Percentiles rank a stretch among this genome's conserved stretches.
Evolutionary conservation across 2,797 vertebrate species (phyloP).

Genomic region (Orientallactaga sibirica): DNA sequence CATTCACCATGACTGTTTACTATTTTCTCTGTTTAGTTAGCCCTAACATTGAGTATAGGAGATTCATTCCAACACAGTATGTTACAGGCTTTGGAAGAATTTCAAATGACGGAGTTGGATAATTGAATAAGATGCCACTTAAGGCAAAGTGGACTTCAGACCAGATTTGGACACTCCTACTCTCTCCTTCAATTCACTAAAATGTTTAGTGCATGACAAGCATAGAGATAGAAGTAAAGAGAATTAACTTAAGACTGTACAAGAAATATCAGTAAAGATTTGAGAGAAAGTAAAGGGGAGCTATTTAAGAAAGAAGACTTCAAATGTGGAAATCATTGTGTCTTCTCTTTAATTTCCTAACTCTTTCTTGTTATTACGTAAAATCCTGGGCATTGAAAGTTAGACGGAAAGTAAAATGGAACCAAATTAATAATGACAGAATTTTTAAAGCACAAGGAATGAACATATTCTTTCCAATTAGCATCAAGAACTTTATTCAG

Average conservation of each 20-base stretch:
- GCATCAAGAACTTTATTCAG: constrained; percentile 40
- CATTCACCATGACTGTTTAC: neutral
- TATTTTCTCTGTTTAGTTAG: constrained; percentile 24
- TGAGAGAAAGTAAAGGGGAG: neutral
- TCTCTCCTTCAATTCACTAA: neutral
- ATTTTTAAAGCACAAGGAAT: constrained; percentile 14
- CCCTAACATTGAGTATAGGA: neutral
- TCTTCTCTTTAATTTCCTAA: constrained; percentile 6
- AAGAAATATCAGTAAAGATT: neutral
- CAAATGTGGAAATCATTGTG: neutral
- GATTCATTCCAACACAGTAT: neutral
- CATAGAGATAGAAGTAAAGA: neutral
- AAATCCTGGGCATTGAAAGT: constrained; percentile 20
- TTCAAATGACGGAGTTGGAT: neutral
- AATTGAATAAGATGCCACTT: neutral
- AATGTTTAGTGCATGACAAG: neutral
- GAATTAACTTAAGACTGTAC: neutral
- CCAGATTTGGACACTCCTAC: neutral
- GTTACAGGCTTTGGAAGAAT: neutral
- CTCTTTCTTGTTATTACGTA: constrained; percentile 23
- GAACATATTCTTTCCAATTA: constrained; percentile 1
- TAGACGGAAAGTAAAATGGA: neutral
- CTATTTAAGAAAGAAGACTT: neutral
- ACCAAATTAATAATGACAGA: neutral
- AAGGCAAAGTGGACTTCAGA: neutral